These are phyloP conservation scores for Nothoprocta pentlandii DNA, from an alignment of 2,113 vertebrate genomes.

Conservation along the genomic window DNA sequence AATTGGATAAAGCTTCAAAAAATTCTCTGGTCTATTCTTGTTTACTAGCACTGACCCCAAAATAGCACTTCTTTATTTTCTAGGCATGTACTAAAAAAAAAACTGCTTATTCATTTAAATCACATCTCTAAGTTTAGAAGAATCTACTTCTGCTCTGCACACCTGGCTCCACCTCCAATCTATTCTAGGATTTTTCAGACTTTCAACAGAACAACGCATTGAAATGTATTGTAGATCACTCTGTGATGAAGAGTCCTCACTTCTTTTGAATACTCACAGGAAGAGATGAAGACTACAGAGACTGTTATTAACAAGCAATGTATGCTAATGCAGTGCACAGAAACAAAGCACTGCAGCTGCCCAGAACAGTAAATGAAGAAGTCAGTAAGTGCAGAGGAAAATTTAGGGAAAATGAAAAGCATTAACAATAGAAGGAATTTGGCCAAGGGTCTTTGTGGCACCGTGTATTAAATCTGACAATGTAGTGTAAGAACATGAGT, in stretches of 20 bases:
- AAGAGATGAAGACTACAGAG: neutral
- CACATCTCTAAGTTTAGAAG: neutral
- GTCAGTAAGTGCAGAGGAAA: neutral
- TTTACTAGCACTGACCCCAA: conserved; percentile 3
- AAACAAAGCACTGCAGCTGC: neutral
- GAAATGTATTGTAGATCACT: neutral
- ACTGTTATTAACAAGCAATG: rapidly evolving
- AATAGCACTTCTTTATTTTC: conserved; percentile 1
- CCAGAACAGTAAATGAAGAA: neutral
- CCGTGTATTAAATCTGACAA: neutral
- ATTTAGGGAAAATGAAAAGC: neutral
- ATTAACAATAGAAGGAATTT: neutral
- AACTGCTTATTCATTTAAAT: neutral
- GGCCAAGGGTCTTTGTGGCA: neutral
- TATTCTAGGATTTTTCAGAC: neutral
- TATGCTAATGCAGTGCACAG: neutral
- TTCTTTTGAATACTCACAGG: neutral
- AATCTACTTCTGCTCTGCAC: neutral
- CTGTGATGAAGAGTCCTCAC: neutral
- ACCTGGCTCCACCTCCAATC: neutral
- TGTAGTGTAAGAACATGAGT: neutral
- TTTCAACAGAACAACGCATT: neutral
- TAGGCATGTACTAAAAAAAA: neutral
- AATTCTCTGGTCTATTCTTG: neutral
- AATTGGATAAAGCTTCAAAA: no score